These are phyloP conservation scores for Temnothorax ravouxi DNA, from an alignment of 2,888 invertebrate genomes.

Conservation along the genomic window DNA sequence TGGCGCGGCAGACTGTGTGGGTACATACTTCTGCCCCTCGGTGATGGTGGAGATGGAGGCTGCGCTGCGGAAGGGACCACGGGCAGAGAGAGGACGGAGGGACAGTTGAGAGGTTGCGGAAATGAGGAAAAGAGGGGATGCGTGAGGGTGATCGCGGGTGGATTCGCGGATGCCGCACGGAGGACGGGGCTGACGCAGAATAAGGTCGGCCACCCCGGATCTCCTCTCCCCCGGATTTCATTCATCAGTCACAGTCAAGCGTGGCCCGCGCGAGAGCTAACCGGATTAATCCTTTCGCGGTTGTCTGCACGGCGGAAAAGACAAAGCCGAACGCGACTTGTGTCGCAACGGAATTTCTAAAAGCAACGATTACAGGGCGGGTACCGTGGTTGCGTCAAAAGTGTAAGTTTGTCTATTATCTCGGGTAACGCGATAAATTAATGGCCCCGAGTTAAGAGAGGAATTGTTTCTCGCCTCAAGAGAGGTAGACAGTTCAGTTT, in stretches of 20 bases:
- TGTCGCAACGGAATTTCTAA: conserved; percentile 16
- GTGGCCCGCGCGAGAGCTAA: conserved; percentile 53
- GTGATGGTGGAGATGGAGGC: conserved; percentile 30
- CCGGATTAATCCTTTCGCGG: conserved; percentile 68
- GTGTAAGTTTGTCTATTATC: not conserved
- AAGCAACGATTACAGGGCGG: conserved; percentile 13
- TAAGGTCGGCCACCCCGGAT: conserved; percentile 81
- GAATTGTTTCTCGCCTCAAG: not conserved
- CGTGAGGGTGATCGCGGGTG: conserved; percentile 50
- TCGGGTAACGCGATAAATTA: conserved; percentile 22
- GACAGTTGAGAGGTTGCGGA: conserved; percentile 21
- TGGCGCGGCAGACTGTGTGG: conserved; percentile 78
- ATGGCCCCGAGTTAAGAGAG: not conserved
- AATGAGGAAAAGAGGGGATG: conserved; percentile 11
- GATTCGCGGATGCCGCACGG: conserved; percentile 56
- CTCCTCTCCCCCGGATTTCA: conserved; percentile 78
- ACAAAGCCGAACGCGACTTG: conserved; percentile 50
- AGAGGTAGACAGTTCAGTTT: not conserved
- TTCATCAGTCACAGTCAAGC: conserved; percentile 81
- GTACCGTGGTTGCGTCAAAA: not conserved
- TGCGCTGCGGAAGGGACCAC: conserved; percentile 48
- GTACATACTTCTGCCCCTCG: conserved; percentile 21
- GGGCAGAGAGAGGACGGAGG: conserved; percentile 32
- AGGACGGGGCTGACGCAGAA: conserved; percentile 73
- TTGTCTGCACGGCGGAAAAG: conserved; percentile 51